Conservation (phyloP, 1,140 invertebrate species). For the Temnothorax longispinosus region DNA sequence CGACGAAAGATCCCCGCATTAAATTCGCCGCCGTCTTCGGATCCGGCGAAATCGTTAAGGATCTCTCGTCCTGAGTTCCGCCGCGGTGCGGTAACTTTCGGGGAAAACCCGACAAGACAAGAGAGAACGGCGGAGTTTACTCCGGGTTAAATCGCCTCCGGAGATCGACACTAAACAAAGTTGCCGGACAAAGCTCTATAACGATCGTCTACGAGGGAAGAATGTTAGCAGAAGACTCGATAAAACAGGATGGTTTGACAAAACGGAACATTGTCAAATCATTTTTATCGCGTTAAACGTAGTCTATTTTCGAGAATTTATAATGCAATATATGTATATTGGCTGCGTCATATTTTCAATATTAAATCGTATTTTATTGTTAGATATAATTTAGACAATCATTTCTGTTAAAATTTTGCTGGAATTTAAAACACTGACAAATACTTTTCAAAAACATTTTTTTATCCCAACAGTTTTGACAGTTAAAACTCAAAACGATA, state of each 20-base stretch:
- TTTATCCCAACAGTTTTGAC: background rate
- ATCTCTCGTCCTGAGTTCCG: constrained; percentile 4
- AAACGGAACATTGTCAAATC: background rate
- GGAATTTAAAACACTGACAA: background rate
- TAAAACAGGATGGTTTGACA: background rate
- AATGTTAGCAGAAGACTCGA: background rate
- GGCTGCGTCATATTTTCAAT: background rate
- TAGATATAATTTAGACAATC: background rate
- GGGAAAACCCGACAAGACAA: constrained; percentile 39
- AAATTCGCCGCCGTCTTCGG: constrained; percentile 54
- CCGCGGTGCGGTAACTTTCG: constrained; percentile 27
- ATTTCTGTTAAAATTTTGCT: background rate
- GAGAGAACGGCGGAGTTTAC: constrained; percentile 46
- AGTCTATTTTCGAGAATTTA: background rate
- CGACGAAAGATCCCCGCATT: constrained; percentile 43
- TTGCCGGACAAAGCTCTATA: constrained; percentile 39
- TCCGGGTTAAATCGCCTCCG: constrained; percentile 36
- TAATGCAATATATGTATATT: background rate
- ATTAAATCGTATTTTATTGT: background rate
- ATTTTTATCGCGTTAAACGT: background rate
- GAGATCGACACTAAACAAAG: constrained; percentile 54
- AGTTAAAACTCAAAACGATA: background rate
- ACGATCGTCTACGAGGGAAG: constrained; percentile 35
- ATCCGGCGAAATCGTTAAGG: constrained; percentile 55
- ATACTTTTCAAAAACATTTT: background rate